Conservation (phyloP, 2,797 vertebrate genomes). For the Micromesistius poutassou region DNA sequence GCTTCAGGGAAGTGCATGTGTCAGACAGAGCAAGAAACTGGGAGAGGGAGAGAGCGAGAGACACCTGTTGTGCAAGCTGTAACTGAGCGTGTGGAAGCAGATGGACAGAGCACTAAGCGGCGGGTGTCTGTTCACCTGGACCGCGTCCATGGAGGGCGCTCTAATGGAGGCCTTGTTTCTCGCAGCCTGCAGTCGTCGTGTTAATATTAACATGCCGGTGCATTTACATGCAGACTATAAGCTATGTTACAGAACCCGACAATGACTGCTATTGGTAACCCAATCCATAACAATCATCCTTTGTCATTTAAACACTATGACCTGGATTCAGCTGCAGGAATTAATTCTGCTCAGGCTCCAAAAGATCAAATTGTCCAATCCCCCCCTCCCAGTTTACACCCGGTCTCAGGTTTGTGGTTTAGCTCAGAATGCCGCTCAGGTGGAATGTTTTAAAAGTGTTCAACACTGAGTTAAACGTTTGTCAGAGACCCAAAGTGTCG, state of each 20-base stretch:
- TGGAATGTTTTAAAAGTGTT: no score
- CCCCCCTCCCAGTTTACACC: neutral
- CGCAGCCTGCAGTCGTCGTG: neutral
- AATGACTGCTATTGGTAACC: neutral
- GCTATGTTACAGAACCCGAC: neutral
- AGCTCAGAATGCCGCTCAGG: neutral
- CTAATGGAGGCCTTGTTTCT: neutral
- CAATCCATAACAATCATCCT: neutral
- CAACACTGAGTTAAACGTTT: no score
- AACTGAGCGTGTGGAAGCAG: constrained; percentile 45
- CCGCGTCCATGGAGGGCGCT: neutral
- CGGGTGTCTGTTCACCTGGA: constrained; percentile 62
- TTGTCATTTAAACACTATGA: neutral
- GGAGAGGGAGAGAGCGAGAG: neutral
- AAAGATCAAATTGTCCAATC: neutral
- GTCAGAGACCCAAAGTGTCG: no score
- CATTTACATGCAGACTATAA: neutral
- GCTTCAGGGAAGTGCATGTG: constrained; percentile 9
- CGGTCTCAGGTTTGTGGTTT: neutral
- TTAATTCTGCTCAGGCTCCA: neutral
- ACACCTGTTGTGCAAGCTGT: constrained; percentile 10
- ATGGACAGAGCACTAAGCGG: constrained; percentile 56
- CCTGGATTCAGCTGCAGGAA: neutral
- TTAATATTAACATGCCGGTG: neutral
- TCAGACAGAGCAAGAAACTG: neutral